A percentile compares a stretch with the other conserved stretches of the same genome.
These are phyloP conservation scores for Neoniphon sammara DNA, from an alignment of 2,797 vertebrate genomes.

Conservation along the genomic window DNA sequence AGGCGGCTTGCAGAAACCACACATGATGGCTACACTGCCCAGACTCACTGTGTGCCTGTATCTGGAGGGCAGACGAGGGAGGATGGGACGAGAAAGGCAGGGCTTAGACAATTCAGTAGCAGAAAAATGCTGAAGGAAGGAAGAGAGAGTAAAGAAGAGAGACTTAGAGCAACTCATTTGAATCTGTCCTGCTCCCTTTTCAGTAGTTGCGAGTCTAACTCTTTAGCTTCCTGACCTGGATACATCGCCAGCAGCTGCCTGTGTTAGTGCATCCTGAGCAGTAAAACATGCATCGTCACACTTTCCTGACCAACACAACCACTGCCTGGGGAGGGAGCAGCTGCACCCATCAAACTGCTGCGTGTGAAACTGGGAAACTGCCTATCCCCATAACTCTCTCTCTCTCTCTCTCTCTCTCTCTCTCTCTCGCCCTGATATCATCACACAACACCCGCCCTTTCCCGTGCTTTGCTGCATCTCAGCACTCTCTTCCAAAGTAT, in stretches of 20 bases:
- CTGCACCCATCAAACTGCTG: constrained; percentile 61
- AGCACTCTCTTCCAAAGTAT: constrained; percentile 11
- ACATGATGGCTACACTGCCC: constrained; percentile 91
- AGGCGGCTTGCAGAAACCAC: constrained; percentile 94
- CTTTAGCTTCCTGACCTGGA: constrained; percentile 66
- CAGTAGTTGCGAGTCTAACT: constrained; percentile 38
- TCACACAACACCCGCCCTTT: neutral
- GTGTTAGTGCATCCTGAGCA: constrained; percentile 55
- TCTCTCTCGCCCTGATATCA: neutral
- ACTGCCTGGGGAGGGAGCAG: constrained; percentile 44
- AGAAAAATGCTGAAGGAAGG: neutral
- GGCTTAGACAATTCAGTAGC: constrained; percentile 10
- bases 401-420: neutral
- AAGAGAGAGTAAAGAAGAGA: neutral
- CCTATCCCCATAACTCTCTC: constrained; percentile 29
- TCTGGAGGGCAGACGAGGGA: constrained; percentile 62
- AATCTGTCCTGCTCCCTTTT: constrained; percentile 56
- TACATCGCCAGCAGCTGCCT: constrained; percentile 63
- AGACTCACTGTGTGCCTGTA: constrained; percentile 92
- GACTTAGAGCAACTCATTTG: constrained; percentile 10
- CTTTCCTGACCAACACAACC: constrained; percentile 49
- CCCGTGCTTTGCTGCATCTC: neutral
- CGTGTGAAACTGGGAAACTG: constrained; percentile 46
- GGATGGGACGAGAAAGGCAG: constrained; percentile 20
- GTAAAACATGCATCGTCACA: constrained; percentile 70